phyloP scores from a whole-genome alignment of 2,888 invertebrate genomes.

The Pseudococcus longispinus region DNA sequence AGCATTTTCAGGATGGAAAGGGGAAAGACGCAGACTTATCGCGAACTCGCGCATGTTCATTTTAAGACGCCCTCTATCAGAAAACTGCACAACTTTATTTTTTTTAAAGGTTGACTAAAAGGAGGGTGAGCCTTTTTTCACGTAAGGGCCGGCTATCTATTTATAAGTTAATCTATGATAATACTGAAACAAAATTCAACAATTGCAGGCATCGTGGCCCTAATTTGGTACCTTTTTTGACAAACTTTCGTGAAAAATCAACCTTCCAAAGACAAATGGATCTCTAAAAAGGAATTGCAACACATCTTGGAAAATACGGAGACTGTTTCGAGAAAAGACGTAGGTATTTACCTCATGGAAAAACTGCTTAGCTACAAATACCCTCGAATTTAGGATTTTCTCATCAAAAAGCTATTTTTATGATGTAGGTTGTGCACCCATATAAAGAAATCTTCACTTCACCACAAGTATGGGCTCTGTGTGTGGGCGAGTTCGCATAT shows the following conservation, averaged over 20 bases:
- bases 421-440: not conserved
- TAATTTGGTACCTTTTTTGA: not conserved
- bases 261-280: not conserved
- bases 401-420: not conserved
- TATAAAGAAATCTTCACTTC: constrained; percentile 19
- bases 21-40: too few relatives aligned
- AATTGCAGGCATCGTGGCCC: not conserved
- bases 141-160: too few relatives aligned
- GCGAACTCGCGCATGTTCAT: too few relatives aligned
- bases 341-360: not conserved
- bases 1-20: too few relatives aligned
- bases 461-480: constrained; percentile 25
- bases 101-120: too few relatives aligned
- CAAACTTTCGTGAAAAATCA: not conserved
- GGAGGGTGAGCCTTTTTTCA: too few relatives aligned
- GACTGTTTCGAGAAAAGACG: not conserved
- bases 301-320: not conserved
- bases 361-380: too few relatives aligned
- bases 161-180: too few relatives aligned
- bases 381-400: too few relatives aligned
- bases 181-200: not conserved
- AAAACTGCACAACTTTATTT: too few relatives aligned
- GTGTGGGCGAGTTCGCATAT: not conserved
- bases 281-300: not conserved
- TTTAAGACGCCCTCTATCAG: too few relatives aligned